These are phyloP conservation scores for Atta cephalotes DNA, from an alignment of 1,140 invertebrate species.

Conservation along the genomic window DNA sequence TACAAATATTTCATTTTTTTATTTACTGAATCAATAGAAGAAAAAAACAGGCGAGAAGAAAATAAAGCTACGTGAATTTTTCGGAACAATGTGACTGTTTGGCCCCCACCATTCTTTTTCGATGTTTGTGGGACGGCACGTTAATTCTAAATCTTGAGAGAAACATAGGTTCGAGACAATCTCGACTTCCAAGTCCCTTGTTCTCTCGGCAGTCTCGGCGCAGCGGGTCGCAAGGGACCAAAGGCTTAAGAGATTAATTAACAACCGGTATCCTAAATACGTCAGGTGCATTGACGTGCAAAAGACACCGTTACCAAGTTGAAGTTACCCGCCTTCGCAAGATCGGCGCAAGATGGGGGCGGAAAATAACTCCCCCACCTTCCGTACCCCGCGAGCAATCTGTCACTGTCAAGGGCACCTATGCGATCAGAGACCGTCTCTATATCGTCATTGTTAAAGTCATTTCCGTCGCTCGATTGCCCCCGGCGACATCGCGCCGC, in stretches of 20 bases:
- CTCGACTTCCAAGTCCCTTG: too few species aligned
- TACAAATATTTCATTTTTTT: too few species aligned
- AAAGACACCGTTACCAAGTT: neutral
- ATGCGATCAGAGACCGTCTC: slow-evolving; percentile 70
- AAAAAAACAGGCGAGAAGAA: too few species aligned
- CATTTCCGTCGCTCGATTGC: slow-evolving; percentile 75
- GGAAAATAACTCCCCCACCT: slow-evolving; percentile 1
- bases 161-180: neutral
- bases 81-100: too few species aligned
- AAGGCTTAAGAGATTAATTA: slow-evolving; percentile 23
- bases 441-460: slow-evolving; percentile 72
- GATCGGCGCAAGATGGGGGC: neutral
- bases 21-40: too few species aligned
- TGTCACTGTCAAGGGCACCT: slow-evolving; percentile 75
- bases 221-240: neutral
- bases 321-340: neutral
- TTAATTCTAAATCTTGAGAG: neutral
- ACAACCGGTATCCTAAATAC: slow-evolving; percentile 40
- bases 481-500: slow-evolving; percentile 58
- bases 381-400: slow-evolving; percentile 45
- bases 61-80: too few species aligned
- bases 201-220: neutral
- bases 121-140: too few species aligned
- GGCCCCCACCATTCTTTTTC: too few species aligned
- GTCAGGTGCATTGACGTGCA: slow-evolving; percentile 37